Base-by-base conservation (phyloP, 2,888 invertebrate species). In the Brenthis daphne region DNA sequence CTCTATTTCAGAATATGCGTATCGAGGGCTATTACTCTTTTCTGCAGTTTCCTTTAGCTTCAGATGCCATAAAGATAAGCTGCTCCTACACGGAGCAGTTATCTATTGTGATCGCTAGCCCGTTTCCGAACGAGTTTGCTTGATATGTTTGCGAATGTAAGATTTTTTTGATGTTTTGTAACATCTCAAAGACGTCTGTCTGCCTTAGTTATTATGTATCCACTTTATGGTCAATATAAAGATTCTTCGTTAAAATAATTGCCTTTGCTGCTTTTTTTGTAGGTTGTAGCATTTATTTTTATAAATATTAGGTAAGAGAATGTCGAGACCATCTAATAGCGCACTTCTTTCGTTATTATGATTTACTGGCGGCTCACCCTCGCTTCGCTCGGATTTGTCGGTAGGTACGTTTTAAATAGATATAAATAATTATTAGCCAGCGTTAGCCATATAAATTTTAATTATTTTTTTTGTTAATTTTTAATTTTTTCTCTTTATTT, bases 1-100 rank as follows among this genome's bases (percentile, higher is more conserved):
- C 82, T 82, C 82, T 85, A 84, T 85, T 83, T 83, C 82, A 83
- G 84, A 86, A 86, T 85, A 85, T 84, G 87, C 85, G 86, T 88
- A 89, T 88, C 87, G 87, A 82, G 83, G 72, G 76, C 88, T 87
- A 89, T 90, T 86, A 88, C 83, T 89, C 89, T 87, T 86, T 82
- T 77, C 79, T 71, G 77, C 82, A 86, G 86, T 88, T 88, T 86
- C 86, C 88, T 88, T 88, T 87, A 88, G 87, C 84, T 84, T 84
- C 80, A 83, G 89, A 89, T 88, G 86, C 86, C 83, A 87, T 89
- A 88, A 88, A 90, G 89, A 88, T 89, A 88, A 80, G 78, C 79
- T 82, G 82, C 69, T 71, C 71, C 73, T 79, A 76, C 75, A 83
- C 80, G 79, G 77, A 79, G 81, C 79, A 79, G 83, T 82, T 86